Conservation (phyloP, 2,113 vertebrate genomes). For the Chrysemys picta region DNA sequence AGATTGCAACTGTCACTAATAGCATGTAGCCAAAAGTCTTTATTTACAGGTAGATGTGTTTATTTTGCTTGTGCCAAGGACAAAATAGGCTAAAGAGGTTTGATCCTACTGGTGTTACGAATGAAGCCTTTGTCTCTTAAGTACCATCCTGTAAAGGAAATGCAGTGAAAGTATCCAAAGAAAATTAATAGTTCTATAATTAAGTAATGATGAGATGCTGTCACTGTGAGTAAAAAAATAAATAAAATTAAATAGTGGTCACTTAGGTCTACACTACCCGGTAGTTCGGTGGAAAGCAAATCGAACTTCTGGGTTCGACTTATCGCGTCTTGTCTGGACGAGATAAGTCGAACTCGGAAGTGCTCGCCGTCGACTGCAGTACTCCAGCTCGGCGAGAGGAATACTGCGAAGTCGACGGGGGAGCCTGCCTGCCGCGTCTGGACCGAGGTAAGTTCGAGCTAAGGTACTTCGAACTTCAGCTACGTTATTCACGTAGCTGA, state of each 20-base stretch:
- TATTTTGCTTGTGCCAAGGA: background rate
- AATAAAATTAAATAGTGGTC: background rate
- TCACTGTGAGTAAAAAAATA: background rate
- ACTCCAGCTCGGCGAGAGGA: too few species aligned
- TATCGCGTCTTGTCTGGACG: too few species aligned
- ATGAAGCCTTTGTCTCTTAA: background rate
- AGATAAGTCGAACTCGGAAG: too few species aligned
- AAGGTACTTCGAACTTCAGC: too few species aligned
- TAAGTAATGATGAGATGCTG: background rate
- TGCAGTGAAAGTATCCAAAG: background rate
- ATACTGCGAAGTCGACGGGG: too few species aligned
- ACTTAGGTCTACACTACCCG: background rate
- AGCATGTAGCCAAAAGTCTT: background rate
- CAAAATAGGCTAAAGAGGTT: background rate
- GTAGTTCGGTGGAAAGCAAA: too few species aligned
- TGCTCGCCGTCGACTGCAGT: too few species aligned
- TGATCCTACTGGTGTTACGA: background rate
- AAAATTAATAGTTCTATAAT: background rate
- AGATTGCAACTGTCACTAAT: background rate
- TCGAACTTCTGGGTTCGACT: too few species aligned
- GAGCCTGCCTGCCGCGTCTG: too few species aligned
- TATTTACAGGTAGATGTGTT: background rate
- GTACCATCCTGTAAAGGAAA: background rate
- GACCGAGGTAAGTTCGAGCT: too few species aligned
- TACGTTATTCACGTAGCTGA: too few species aligned